Evolutionary conservation across 2,888 invertebrate genomes (phyloP), one percentile per base, ranked within the genome.

Genomic region (Chrysolina americana): DNA sequence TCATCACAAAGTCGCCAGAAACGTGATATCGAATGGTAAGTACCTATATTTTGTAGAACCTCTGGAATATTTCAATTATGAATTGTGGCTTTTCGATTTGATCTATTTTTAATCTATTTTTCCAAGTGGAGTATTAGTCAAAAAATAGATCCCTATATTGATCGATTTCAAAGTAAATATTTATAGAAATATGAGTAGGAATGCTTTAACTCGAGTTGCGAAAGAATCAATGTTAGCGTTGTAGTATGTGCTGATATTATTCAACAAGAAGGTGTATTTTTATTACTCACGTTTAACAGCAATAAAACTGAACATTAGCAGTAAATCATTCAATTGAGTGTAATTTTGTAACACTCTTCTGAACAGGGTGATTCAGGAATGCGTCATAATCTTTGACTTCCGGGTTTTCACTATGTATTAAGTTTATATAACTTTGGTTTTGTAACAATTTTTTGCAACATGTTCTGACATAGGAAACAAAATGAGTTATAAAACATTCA

Each of bases 11-110:
- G 56, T 9, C 68, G 65, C 23, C 53, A 36, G 19, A 21, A 70
- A 44, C 72, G 80, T 19, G 75, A 21, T 64, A 83, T 80, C 47
- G 73, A 77, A 62, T 82, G 84, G 84, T 85, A 81, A 81, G 53
- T 53, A 41, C 41, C 64, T 4, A 19, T 36, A 64, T 17, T n/a
- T 17, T 68, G 41, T 66, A 17, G 5, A 53, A 50, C 41, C 1
- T 50, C 11, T 28, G n/a, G 50, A 15, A 44, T 48, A 41, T 65
- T 47, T 65, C n/a, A 65, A 44, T 66, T 44, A 13, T 21, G 47
- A 69, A 23, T 47, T 13, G 47, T 62, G 48, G 50, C 17, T 63
- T 70, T 64, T 15, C 5, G 23, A 28, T 59, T 23, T 15, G 5
- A n/a, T n/a, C 28, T 59, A 59, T 59, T 59, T 59, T 59, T 59